phyloP scores from a whole-genome alignment of 2,113 vertebrate genomes.

The Crotophaga sulcirostris region DNA sequence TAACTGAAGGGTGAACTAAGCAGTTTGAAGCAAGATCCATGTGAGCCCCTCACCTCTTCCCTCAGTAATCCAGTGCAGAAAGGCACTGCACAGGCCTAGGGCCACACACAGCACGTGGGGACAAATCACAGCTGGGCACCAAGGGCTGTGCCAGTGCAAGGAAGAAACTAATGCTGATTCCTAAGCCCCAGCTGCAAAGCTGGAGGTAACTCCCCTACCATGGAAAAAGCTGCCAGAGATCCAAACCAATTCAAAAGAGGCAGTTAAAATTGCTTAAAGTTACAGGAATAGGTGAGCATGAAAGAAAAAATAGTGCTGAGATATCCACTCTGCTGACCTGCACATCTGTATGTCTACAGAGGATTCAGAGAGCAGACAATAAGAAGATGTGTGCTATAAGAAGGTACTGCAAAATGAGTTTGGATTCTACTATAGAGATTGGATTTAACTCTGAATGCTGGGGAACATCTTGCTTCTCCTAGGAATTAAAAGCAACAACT shows the following conservation, averaged over 20 bases:
- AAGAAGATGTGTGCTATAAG: fast-evolving
- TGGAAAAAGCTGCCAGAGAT: neutral
- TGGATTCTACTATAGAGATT: neutral
- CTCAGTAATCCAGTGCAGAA: neutral
- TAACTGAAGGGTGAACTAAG: neutral
- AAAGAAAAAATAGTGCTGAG: neutral
- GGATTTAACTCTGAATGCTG: neutral
- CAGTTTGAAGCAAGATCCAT: neutral
- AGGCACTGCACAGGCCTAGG: neutral
- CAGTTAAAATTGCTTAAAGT: neutral
- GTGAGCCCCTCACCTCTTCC: neutral
- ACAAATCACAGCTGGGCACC: neutral
- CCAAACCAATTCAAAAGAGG: neutral
- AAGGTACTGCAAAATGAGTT: neutral
- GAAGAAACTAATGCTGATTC: neutral
- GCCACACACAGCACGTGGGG: neutral
- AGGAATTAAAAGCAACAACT: neutral
- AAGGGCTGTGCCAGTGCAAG: neutral
- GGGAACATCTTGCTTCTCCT: neutral
- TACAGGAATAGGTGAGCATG: neutral
- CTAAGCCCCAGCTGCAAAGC: neutral
- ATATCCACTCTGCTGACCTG: neutral
- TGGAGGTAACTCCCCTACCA: neutral
- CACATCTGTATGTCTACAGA: neutral
- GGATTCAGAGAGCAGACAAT: neutral